phyloP scores from a whole-genome alignment of 2,888 invertebrate genomes.

The Myathropa florea region DNA sequence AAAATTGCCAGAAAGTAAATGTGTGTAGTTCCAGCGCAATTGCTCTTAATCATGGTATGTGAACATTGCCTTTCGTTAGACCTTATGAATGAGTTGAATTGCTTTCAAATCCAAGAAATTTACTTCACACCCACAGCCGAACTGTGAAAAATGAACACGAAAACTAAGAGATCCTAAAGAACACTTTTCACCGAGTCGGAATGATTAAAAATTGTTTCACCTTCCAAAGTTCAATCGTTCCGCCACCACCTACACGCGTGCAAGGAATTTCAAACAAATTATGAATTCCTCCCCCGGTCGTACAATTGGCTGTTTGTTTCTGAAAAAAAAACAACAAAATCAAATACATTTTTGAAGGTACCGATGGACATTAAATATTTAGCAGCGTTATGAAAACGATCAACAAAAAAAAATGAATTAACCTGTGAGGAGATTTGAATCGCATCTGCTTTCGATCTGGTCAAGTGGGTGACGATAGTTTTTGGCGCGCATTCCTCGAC shows the following conservation, averaged over 20 bases:
- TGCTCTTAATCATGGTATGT: constrained; percentile 56
- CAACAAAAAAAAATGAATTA: background rate
- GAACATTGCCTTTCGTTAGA: too few species aligned
- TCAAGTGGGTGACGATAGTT: background rate
- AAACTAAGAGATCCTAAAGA: background rate
- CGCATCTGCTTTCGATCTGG: constrained; percentile 12
- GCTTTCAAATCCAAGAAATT: background rate
- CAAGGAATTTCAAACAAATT: constrained; percentile 6
- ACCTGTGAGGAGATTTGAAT: constrained; percentile 9
- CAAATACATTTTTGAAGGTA: background rate
- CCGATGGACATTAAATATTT: constrained; percentile 5
- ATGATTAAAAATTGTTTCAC: background rate
- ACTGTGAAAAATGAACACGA: background rate
- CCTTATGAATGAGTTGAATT: background rate
- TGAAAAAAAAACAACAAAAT: background rate
- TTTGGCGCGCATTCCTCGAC: constrained; percentile 4
- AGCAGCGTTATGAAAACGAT: background rate
- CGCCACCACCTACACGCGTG: background rate
- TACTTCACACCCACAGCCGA: background rate
- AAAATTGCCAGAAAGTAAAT: constrained; percentile 1
- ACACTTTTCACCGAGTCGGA: background rate
- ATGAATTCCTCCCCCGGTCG: background rate
- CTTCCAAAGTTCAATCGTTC: background rate
- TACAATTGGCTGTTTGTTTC: background rate
- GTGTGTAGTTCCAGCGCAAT: constrained; percentile 36